Base-by-base conservation (phyloP, 92 coral and sea anemone genomes). In the Isaurus tuberculatus region DNA sequence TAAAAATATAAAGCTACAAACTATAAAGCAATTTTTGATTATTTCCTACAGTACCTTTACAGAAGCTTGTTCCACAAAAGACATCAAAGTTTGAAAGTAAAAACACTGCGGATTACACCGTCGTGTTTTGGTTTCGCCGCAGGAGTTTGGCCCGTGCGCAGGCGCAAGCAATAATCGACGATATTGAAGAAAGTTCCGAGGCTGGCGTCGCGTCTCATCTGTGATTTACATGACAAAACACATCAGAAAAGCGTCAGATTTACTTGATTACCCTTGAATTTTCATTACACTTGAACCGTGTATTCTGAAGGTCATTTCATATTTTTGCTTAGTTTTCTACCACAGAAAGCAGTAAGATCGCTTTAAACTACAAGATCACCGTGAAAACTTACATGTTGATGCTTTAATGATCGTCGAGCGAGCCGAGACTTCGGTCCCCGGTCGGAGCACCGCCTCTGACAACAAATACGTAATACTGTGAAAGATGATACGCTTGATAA, bases 151-250 rank as follows among this genome's bases (percentile, higher is more conserved):
- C 37, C 65, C 30, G 15, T 90, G 92, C 98, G 98, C 98, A 91
- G 94, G 98, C 98, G 94, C 98, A 85, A 43, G 84, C 95, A 84
- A 95, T 91, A 95, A 93, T 95, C 98, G 98, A 90, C 98, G 94
- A 95, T 88, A 93, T 88, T 90, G 92, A 90, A 90, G 94, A 93
- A 91, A 89, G 97, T 79, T 89, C 88, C 80, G 84, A 64, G 84
- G 84, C 68, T 81, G 90, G 95, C 93, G 98, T 93, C 92, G 94
- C 88, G 94, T 91, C 93, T 87, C 91, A 70, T 20, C 80, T 80
- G 46, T 87, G 90, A 93, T 93, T 93, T 93, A 91, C 98, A 93
- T 93, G 80, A 93, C 98, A 93, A 93, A 90, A 89, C 92, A 49
- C 72, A 85, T 78, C 64, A 75, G 87, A 80, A 87, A 79, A 67